Base-by-base conservation (phyloP, 2,113 vertebrate species). In the Notarius quadriscutis region DNA sequence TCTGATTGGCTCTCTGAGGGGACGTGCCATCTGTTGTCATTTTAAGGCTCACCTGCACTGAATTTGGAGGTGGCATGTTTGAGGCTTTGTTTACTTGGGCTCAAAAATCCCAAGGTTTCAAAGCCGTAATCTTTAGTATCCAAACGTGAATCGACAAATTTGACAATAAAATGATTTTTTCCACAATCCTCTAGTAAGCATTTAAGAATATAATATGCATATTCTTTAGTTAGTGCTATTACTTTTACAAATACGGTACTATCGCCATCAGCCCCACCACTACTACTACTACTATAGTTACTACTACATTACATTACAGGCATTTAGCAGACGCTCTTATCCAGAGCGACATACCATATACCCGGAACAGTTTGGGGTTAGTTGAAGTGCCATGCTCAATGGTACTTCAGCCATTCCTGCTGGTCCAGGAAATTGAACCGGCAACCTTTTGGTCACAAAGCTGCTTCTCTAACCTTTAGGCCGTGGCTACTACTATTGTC, bases 11-110 rank as follows among this genome's bases (percentile, higher is more conserved):
- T 86, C 53, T 77, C 87, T 89, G 7, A 80, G 87, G 88, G 81
- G 51, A 89, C 89, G 90, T 86, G 80, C 86, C 88, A 91, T 51
- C 67, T 93, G 91, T 88, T 91, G 85, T 87, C 75, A 83, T 92
- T 41, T 94, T 93, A 90, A 71, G 63, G 91, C 89, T 89, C 90
- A 93, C 90, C 87, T 93, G 92, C 48, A 81, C 87, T 94, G 87
- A 86, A 88, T 95, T 95, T 93, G 87, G 92, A 88, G 89, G 85
- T 88, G 88, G 30, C 63, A 88, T 90, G 79, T 84, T 90, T 89
- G 84, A 67, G 83, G 71, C 84, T 77, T 90, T 72, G 85, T 91
- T 92, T 92, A 25, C 58, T 63, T 81, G 65, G 83, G 89, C 55
- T 63, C 63, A 91, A 91, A 82, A 78, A 75, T 62, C 60, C 58